A percentile compares a stretch with the other conserved stretches of the same genome.
These are phyloP conservation scores for Sinocyclocheilus rhinocerous DNA, from an alignment of 2,113 vertebrate genomes.

Conservation along the genomic window DNA sequence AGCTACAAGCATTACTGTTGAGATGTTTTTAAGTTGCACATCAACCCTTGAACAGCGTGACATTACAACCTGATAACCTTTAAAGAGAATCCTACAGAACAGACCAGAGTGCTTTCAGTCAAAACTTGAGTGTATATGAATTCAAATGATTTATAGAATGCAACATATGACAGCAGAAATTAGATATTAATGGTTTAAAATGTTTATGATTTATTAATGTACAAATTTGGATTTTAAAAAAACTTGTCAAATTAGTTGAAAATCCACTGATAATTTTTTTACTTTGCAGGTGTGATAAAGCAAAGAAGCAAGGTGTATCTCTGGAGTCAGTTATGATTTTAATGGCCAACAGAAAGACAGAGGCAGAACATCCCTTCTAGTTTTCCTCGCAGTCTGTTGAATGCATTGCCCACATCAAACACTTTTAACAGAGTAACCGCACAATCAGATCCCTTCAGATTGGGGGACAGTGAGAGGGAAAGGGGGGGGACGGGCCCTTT, in stretches of 20 bases:
- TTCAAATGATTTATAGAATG: constrained; percentile 14
- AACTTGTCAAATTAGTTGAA: too few relatives aligned
- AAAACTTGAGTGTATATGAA: neutral
- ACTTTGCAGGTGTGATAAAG: neutral
- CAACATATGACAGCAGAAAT: neutral
- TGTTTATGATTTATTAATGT: neutral
- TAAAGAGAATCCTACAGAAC: neutral
- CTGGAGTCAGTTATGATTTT: neutral
- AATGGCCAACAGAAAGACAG: constrained; percentile 7
- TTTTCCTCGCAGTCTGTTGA: constrained; percentile 75
- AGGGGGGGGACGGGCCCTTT: constrained; percentile 82
- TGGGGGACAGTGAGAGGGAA: constrained; percentile 65
- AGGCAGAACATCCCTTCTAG: constrained; percentile 67
- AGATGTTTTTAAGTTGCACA: neutral
- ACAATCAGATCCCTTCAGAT: constrained; percentile 84
- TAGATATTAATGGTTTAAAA: neutral
- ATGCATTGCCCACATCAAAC: constrained; percentile 89
- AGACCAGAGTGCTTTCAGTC: too few relatives aligned
- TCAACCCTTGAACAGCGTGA: constrained; percentile 6
- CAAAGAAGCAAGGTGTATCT: neutral
- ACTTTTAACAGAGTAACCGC: constrained; percentile 84
- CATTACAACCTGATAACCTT: constrained; percentile 4
- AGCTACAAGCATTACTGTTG: neutral
- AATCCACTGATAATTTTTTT: neutral
- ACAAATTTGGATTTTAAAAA: neutral